phyloP scores from a whole-genome alignment of 2,113 vertebrate genomes.

The Neodon shergylaensis region DNA sequence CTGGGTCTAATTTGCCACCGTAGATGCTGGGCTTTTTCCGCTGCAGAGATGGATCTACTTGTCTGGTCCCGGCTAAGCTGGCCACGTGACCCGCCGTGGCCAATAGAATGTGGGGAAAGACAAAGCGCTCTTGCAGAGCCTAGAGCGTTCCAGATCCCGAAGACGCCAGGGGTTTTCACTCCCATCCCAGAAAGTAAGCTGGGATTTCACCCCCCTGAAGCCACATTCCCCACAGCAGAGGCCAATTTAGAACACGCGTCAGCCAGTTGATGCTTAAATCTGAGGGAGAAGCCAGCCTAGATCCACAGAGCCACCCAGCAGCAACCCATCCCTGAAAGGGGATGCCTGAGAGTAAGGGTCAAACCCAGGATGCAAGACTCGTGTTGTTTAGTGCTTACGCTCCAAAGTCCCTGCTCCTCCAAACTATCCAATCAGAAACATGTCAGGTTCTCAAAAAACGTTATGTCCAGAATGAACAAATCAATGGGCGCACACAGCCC shows the following conservation, averaged over 20 bases:
- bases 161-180: rapidly evolving
- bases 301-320: not conserved
- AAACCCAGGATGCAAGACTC: not conserved
- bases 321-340: not conserved
- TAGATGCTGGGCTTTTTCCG: not conserved
- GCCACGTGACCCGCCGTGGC: not conserved
- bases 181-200: not conserved
- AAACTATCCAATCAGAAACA: not conserved
- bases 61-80: not conserved
- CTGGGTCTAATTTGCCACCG: not conserved
- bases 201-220: not conserved
- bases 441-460: not conserved
- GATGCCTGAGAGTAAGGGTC: not conserved
- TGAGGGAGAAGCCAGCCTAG: not conserved
- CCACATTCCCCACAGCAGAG: not conserved
- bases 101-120: not conserved
- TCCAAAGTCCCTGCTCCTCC: not conserved
- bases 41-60: not conserved
- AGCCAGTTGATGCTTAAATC: not conserved
- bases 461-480: not conserved
- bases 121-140: rapidly evolving
- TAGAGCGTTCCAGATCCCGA: not conserved
- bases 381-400: rapidly evolving
- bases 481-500: no score
- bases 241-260: rapidly evolving